Conservation (phyloP, 2,113 vertebrate genomes). For the Phylloscopus trochilus region DNA sequence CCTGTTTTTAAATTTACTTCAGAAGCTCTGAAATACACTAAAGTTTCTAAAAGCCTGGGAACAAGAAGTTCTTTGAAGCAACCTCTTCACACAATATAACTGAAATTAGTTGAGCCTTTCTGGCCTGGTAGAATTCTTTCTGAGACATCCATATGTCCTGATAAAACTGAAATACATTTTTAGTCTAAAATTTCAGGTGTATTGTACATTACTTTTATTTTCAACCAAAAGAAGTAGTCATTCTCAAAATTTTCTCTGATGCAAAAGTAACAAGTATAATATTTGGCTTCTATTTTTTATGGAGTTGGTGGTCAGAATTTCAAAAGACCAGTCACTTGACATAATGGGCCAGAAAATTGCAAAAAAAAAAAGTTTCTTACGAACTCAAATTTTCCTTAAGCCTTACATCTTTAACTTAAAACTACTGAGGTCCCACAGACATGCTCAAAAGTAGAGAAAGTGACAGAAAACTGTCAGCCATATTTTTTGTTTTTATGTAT, state of each 20-base stretch:
- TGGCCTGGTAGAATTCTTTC: not conserved
- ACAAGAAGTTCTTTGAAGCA: not conserved
- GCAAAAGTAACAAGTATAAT: not conserved
- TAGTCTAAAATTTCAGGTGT: not conserved
- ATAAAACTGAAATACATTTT: not conserved
- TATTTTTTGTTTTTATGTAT: not conserved
- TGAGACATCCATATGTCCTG: not conserved
- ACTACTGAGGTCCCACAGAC: not conserved
- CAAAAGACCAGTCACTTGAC: not conserved
- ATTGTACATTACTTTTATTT: not conserved
- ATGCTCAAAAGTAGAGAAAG: not conserved
- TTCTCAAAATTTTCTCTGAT: not conserved
- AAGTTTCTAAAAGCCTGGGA: not conserved
- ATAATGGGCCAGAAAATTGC: not conserved
- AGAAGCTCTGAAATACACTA: not conserved
- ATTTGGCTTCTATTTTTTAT: not conserved
- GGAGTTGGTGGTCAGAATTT: not conserved
- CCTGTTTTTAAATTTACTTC: not conserved
- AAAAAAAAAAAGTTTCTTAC: not conserved
- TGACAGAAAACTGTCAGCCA: not conserved
- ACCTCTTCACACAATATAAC: not conserved
- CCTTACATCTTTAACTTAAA: not conserved
- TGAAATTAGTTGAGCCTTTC: not conserved
- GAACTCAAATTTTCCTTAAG: not conserved
- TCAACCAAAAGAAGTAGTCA: not conserved